Evolutionary conservation across 2,888 invertebrate species (phyloP).

Genomic region (Hemistola chrysoprasaria): DNA sequence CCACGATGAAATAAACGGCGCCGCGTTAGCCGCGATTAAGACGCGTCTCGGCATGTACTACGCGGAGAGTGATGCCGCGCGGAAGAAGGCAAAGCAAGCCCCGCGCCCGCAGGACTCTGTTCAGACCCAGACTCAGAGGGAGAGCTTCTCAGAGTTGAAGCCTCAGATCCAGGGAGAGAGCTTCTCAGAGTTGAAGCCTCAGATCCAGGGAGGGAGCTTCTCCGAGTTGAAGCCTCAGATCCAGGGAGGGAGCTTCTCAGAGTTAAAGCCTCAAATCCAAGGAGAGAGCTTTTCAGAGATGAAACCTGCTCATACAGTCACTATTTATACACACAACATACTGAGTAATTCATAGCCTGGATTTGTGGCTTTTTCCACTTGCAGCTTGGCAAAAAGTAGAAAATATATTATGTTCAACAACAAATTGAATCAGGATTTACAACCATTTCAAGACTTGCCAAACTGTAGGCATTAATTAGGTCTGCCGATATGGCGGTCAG

Average conservation of each 20-base stretch:
- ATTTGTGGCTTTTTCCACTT: too few species aligned
- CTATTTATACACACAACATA: slow-evolving; percentile 53
- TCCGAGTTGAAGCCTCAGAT: slow-evolving; percentile 54
- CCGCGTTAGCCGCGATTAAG: slow-evolving; percentile 77
- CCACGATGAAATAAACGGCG: slow-evolving; percentile 80
- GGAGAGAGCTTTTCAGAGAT: too few species aligned
- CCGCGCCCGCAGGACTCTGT: slow-evolving; percentile 54
- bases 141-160: slow-evolving; percentile 52
- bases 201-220: slow-evolving; percentile 54
- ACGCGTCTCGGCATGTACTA: slow-evolving; percentile 78
- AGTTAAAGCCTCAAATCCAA: too few species aligned
- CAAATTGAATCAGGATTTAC: too few species aligned
- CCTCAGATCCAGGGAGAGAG: slow-evolving; percentile 57
- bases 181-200: slow-evolving; percentile 50
- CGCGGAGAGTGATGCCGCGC: slow-evolving; percentile 74
- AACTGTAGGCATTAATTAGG: too few species aligned
- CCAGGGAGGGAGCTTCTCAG: slow-evolving; percentile 51
- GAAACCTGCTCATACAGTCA: slow-evolving; percentile 67
- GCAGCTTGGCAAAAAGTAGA: too few species aligned
- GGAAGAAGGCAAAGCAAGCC: slow-evolving; percentile 70
- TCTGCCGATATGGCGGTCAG: too few species aligned
- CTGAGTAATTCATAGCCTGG: not conserved
- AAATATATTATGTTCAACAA: too few species aligned
- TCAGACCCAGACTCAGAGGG: slow-evolving; percentile 56
- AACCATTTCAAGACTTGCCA: too few species aligned